Evolutionary conservation across 2,113 vertebrate species (phyloP).

Genomic region (Tenebrosternarchus preto): DNA sequence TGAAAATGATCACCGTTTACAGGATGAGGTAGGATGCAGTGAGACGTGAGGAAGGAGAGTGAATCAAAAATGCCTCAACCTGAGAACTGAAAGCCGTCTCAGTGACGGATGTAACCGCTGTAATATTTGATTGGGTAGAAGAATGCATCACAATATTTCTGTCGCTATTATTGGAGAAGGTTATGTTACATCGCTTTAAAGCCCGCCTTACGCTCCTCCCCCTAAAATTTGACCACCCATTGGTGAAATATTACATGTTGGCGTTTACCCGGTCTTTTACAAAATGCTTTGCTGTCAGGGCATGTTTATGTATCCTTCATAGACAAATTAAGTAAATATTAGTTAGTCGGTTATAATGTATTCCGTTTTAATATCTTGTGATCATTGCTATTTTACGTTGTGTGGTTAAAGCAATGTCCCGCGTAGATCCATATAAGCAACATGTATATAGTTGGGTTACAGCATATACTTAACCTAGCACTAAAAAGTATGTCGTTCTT

Average conservation of each 20-base stretch:
- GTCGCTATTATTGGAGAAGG: constrained; percentile 26
- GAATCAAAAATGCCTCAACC: constrained; percentile 57
- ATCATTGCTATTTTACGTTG: too few species aligned
- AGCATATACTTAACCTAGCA: neutral
- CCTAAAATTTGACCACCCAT: neutral
- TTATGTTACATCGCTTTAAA: constrained; percentile 24
- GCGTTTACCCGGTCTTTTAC: constrained; percentile 38
- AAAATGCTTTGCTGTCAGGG: neutral
- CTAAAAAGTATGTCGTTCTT: neutral
- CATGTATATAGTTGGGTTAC: too few species aligned
- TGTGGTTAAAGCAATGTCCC: too few species aligned
- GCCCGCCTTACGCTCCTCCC: constrained; percentile 32
- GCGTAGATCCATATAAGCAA: too few species aligned
- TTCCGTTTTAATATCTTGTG: too few species aligned
- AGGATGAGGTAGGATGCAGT: constrained; percentile 55
- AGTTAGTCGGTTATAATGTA: neutral
- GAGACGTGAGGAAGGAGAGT: constrained; percentile 68
- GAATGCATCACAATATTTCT: neutral
- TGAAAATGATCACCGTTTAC: constrained; percentile 7
- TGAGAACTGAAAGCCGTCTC: constrained; percentile 59
- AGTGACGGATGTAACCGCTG: constrained; percentile 31
- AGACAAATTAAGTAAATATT: neutral
- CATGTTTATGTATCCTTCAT: neutral
- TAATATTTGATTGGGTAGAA: neutral
- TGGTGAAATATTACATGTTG: constrained; percentile 30